Base-by-base conservation (phyloP, 2,888 invertebrate genomes). In the Euplexia lucipara region DNA sequence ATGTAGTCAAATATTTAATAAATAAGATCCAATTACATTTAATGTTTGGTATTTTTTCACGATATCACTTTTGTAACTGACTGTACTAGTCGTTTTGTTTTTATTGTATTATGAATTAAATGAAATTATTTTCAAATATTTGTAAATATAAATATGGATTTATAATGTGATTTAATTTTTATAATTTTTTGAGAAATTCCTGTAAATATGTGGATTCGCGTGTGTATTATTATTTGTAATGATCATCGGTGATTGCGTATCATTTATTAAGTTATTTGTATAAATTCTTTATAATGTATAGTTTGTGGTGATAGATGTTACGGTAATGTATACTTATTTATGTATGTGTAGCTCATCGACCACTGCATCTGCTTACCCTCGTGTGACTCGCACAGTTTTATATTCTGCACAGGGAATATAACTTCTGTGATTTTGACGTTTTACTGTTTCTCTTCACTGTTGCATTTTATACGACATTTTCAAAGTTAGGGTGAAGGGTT, bases 191-290 rank as follows among this genome's bases (percentile, higher is more conserved):
- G 42, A 34, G 42, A 87, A 88, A 88, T 82, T 65, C 75, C 85
- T 95, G 95, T 95, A 94, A 92, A 95, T 95, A 94, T 92, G 90
- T 93, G 91, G 90, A 91, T 93, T 91, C 90, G 86, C 86, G 86
- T 88, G 91, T 90, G 89, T 92, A 87, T 85, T 86, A 85, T 84
- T 88, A 86, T 88, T 87, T 89, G 85, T 89, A 88, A 88, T 65
- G 65, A 70, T 70, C 60, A 70, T 88, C 88, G 73, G 75, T 87
- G 86, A 88, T 89, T 82, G 65, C 81, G 70, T 87, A 91, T 88
- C 84, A 82, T 88, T 91, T 83, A 86, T 85, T 90, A 89, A 83
- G 89, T 92, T 90, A 88, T 89, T 91, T 93, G 90, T 93, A 91
- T 91, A 90, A 88, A 88, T 79, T 86, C 87, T 90, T 90, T 91